phyloP scores from a whole-genome alignment of 2,888 invertebrate species.

The Polyploca ridens region DNA sequence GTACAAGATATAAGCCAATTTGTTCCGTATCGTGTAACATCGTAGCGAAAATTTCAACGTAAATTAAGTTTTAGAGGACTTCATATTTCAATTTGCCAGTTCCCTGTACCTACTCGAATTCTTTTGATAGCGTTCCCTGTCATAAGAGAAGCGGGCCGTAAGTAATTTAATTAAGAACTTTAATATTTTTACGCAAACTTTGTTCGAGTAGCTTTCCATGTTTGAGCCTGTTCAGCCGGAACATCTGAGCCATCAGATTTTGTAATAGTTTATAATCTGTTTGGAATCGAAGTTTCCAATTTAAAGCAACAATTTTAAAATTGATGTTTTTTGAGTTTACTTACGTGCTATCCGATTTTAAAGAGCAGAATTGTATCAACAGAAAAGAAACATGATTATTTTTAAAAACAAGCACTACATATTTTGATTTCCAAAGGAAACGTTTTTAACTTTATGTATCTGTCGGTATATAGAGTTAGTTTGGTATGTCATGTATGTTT shows the following conservation, averaged over 20 bases:
- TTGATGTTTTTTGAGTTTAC: background rate
- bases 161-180: conserved; percentile 66
- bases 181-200: conserved; percentile 52
- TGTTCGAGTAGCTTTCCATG: conserved; percentile 24
- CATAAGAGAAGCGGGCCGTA: conserved; percentile 34
- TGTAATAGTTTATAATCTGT: background rate
- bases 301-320: background rate
- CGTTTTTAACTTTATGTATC: no score
- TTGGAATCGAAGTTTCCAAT: background rate
- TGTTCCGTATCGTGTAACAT: background rate
- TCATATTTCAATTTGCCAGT: conserved; percentile 9
- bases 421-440: no score
- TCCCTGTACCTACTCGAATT: conserved; percentile 28
- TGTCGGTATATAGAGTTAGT: no score
- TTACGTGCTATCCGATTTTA: no score
- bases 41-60: conserved; percentile 4
- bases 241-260: conserved; percentile 19
- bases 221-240: conserved; percentile 16
- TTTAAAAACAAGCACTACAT: no score
- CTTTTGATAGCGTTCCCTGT: conserved; percentile 36
- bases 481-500: no score
- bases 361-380: no score
- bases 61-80: background rate
- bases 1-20: background rate
- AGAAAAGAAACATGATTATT: no score